Evolutionary conservation across 2,113 vertebrate genomes (phyloP), one percentile per base, ranked within the genome.

Genomic region (Hippocampus comes): DNA sequence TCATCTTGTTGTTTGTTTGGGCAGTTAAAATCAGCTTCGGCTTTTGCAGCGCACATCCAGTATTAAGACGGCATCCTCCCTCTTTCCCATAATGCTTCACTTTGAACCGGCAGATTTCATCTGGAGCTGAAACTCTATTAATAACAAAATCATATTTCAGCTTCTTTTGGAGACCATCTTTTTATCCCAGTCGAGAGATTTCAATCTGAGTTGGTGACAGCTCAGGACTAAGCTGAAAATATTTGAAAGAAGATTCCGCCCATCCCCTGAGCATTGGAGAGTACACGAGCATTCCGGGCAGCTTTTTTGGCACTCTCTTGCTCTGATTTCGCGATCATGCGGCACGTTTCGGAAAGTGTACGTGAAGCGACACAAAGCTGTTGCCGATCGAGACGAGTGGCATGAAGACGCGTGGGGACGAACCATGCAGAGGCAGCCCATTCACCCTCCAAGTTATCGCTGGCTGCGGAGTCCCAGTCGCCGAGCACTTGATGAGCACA

Each of bases 361-460:
- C 25, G 7, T 0, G 27, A 68, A 46, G 14, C 18, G 25, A 74
- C 34, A 42, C 41, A 30, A 10, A 18, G 70, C 48, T 42, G n/a
- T 25, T 53, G 20, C 18, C 15, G 27, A 43, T 57, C 9, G 15
- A 42, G 3, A 6, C 14, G 34, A 61, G 25, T 61, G 59, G 18
- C 59, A 34, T 27, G 63, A 38, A 65, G 41, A 53, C 15, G 23
- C 4, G 48, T 8, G 34, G 25, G 78, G 88, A 46, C 95, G 78
- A 86, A 98, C 97, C 91, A 2, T 87, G 86, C 2, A 95, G 76
- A 4, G 92, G 92, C 55, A 75, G 78, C 1, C 97, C 95, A 0
- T 98, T 98, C 63, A 94, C 84, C 72, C 87, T 94, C 97, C 97
- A 99, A 2, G 82, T 88, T 38, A 94, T 91, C 0, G 72, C 88